A percentile compares a stretch with the other conserved stretches of the same genome.
These are phyloP conservation scores for Hecatera dysodea DNA, from an alignment of 2,888 invertebrate genomes.

Conservation along the genomic window DNA sequence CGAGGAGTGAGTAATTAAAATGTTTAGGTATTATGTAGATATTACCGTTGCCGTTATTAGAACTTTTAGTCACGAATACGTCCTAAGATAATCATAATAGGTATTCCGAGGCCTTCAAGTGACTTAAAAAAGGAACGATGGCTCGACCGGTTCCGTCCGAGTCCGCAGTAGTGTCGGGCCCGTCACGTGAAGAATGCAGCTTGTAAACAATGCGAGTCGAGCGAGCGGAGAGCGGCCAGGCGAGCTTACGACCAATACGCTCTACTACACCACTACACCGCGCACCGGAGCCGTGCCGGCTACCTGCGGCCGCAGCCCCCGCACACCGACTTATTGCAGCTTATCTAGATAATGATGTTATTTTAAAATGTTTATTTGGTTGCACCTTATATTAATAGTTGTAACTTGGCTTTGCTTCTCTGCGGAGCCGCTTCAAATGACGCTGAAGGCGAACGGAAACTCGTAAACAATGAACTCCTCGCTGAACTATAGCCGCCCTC, in stretches of 20 bases:
- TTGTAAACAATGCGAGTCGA: conserved; percentile 57
- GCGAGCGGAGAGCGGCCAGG: neutral
- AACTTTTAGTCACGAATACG: conserved; percentile 30
- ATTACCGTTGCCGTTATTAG: neutral
- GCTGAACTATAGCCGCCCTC: neutral
- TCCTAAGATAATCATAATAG: neutral
- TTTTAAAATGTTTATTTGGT: too few relatives aligned
- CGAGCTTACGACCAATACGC: conserved; percentile 25
- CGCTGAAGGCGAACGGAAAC: neutral
- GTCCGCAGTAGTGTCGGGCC: conserved; percentile 6
- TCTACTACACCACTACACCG: conserved; percentile 1
- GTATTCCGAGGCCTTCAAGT: conserved; percentile 11
- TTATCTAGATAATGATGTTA: too few relatives aligned
- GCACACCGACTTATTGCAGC: too few relatives aligned
- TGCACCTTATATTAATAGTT: too few relatives aligned
- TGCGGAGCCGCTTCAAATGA: conserved; percentile 8
- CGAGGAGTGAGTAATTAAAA: conserved; percentile 1
- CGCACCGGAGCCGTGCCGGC: neutral
- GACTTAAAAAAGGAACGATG: neutral
- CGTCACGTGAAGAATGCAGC: conserved; percentile 49
- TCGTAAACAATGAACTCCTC: neutral
- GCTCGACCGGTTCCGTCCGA: conserved; percentile 27
- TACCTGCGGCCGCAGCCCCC: conserved; percentile 29
- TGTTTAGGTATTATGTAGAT: neutral
- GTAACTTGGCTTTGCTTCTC: neutral